A percentile compares a stretch with the other conserved stretches of the same genome.
Evolutionary conservation across 1,140 invertebrate genomes (phyloP).

Genomic region (Holcopasites calliopsidis): DNA sequence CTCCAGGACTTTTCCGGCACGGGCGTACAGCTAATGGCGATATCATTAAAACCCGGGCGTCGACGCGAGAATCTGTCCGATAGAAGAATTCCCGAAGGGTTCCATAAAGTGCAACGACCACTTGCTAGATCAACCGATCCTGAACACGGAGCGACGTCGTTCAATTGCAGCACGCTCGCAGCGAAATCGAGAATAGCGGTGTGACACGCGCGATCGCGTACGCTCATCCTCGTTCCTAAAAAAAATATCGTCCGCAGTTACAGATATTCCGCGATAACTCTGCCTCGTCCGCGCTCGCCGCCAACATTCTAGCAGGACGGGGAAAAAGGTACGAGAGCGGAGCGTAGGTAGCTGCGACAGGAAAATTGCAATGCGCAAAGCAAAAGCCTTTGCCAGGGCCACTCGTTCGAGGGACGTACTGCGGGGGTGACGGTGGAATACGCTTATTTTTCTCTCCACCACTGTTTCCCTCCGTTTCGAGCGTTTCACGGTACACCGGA

Average conservation of each 20-base stretch:
- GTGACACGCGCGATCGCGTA: constrained; percentile 9
- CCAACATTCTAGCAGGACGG: constrained; percentile 25
- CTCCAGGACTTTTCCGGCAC: neutral
- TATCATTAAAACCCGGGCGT: too few relatives aligned
- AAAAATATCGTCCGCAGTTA: constrained; percentile 34
- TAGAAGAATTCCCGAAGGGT: neutral
- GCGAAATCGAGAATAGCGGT: too few relatives aligned
- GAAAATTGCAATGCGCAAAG: constrained; percentile 45
- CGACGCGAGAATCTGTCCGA: too few relatives aligned
- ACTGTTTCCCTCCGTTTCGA: neutral
- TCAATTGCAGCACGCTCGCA: constrained; percentile 7
- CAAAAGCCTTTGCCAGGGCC: constrained; percentile 37
- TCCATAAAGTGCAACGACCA: neutral
- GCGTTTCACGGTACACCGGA: neutral
- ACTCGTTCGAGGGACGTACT: constrained; percentile 39
- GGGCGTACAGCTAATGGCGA: too few relatives aligned
- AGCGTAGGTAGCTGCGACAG: constrained; percentile 29
- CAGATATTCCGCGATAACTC: constrained; percentile 40
- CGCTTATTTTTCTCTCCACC: constrained; percentile 24
- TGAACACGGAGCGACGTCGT: neutral
- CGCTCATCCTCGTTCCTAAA: constrained; percentile 19
- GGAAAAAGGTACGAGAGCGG: neutral
- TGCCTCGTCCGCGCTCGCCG: constrained; percentile 9
- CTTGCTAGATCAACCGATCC: neutral
- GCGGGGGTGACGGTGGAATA: neutral